phyloP scores from a whole-genome alignment of 2,888 invertebrate genomes.

The Phengaris arion region DNA sequence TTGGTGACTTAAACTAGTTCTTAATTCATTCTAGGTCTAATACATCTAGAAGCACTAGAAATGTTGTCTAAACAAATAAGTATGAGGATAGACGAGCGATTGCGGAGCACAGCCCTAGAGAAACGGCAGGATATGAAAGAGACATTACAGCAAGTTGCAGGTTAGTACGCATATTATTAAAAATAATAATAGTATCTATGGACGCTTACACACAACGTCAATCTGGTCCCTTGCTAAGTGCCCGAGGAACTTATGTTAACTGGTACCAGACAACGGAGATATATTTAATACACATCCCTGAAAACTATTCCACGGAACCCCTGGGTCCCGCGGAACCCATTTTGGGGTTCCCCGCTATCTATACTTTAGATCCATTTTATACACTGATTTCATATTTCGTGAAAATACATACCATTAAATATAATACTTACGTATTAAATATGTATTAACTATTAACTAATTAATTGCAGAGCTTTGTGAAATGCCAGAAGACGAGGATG shows the following conservation, averaged over 20 bases:
- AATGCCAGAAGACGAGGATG: slow-evolving; percentile 83
- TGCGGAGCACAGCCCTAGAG: slow-evolving; percentile 77
- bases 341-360: too few species aligned
- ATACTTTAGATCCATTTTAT: too few species aligned
- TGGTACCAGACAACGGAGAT: too few species aligned
- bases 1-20: neutral
- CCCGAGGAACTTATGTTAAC: too few species aligned
- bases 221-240: too few species aligned
- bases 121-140: slow-evolving; percentile 85
- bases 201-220: too few species aligned
- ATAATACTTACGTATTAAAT: neutral
- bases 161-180: slow-evolving; percentile 43
- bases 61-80: slow-evolving; percentile 91
- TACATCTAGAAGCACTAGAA: slow-evolving; percentile 94
- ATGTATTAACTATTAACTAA: neutral
- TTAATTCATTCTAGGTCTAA: slow-evolving; percentile 77
- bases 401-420: too few species aligned
- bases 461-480: slow-evolving; percentile 82
- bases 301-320: too few species aligned
- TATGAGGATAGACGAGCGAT: slow-evolving; percentile 84
- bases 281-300: too few species aligned
- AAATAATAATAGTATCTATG: too few species aligned
- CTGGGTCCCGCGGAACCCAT: too few species aligned
- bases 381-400: too few species aligned
- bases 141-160: slow-evolving; percentile 87